phyloP scores from a whole-genome alignment of 2,888 invertebrate genomes.

The Laspeyria flexula region DNA sequence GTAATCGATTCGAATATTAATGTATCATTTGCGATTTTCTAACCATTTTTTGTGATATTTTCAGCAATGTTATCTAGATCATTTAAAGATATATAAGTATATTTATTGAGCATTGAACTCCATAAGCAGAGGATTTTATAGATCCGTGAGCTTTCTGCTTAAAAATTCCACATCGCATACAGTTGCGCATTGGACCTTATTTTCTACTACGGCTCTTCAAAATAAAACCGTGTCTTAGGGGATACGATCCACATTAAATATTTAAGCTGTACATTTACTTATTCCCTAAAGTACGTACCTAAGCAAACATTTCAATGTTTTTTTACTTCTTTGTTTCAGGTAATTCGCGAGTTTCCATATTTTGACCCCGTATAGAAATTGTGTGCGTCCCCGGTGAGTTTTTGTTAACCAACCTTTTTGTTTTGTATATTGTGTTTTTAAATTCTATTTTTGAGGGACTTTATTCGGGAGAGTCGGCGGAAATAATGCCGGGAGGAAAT shows the following conservation, averaged over 20 bases:
- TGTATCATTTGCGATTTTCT: too few species aligned
- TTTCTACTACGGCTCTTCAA: too few species aligned
- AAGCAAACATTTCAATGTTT: slow-evolving; percentile 27
- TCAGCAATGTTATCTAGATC: too few species aligned
- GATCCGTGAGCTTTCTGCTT: too few species aligned
- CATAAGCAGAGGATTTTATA: too few species aligned
- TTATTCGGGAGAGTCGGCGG: background rate
- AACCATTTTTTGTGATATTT: too few species aligned
- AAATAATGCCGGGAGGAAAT: background rate
- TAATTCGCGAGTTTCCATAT: slow-evolving; percentile 43
- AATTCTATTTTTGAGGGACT: background rate
- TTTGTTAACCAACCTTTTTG: slow-evolving; percentile 22
- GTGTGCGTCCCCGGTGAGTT: slow-evolving; percentile 35
- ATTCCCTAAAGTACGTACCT: slow-evolving; percentile 6
- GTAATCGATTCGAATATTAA: too few species aligned
- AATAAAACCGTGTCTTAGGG: too few species aligned
- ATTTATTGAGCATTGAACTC: too few species aligned
- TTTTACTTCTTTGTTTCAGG: slow-evolving; percentile 41
- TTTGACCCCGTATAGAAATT: slow-evolving; percentile 9
- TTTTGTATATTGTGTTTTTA: background rate
- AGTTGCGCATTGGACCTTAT: too few species aligned
- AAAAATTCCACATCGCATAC: too few species aligned
- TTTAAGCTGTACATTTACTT: slow-evolving; percentile 6
- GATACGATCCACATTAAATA: background rate
- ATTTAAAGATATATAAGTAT: too few species aligned